These are phyloP conservation scores for Tyto alba DNA, from an alignment of 2,113 vertebrate species.

Conservation along the genomic window DNA sequence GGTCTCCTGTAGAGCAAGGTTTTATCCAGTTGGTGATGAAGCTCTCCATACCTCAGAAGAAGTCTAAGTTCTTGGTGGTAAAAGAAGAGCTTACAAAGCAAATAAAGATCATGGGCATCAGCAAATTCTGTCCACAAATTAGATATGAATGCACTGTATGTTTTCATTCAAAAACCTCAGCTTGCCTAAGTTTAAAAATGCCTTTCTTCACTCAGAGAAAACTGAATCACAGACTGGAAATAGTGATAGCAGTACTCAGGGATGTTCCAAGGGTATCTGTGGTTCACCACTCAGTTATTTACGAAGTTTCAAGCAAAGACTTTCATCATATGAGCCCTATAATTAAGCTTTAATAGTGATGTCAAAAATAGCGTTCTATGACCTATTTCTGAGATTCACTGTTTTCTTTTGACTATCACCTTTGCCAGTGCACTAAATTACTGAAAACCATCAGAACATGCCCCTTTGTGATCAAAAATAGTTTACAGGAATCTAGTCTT, in stretches of 20 bases:
- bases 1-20: not conserved
- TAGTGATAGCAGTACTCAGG: constrained; percentile 43
- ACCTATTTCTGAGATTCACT: not conserved
- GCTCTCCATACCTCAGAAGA: constrained; percentile 35
- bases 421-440: not conserved
- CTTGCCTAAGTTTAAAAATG: constrained; percentile 42
- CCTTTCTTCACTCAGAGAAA: constrained; percentile 32
- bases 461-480: not conserved
- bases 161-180: constrained; percentile 67
- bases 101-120: constrained; percentile 59
- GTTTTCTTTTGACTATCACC: not conserved
- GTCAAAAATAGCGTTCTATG: constrained; percentile 1
- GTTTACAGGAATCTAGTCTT: not conserved
- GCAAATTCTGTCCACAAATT: constrained; percentile 73
- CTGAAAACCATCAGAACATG: not conserved
- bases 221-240: constrained; percentile 72
- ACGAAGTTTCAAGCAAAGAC: constrained; percentile 34
- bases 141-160: constrained; percentile 47
- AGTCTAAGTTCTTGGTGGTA: constrained; percentile 29
- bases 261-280: constrained; percentile 60
- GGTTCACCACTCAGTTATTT: constrained; percentile 56
- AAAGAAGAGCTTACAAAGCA: constrained; percentile 71
- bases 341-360: constrained; percentile 8
- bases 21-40: constrained; percentile 31
- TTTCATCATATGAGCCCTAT: not conserved